phyloP scores from a whole-genome alignment of 2,888 invertebrate species.

The Drosophila cracens region DNA sequence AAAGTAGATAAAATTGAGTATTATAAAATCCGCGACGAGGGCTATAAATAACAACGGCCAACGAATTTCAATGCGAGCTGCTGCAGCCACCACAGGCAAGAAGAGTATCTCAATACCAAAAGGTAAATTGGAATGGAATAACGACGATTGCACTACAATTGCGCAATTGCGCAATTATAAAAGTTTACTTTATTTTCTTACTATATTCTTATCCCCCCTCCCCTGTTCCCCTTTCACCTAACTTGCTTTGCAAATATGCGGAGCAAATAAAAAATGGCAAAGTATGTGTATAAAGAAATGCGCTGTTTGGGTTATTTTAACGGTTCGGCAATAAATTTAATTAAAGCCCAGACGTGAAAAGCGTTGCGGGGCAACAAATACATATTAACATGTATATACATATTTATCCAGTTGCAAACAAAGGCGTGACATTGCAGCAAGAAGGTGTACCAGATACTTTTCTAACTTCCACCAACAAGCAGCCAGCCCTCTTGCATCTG shows the following conservation, averaged over 20 bases:
- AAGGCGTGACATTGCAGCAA: conserved; percentile 47
- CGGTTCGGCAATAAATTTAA: conserved; percentile 69
- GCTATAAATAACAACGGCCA: conserved; percentile 23
- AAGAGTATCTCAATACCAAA: conserved; percentile 61
- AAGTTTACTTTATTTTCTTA: conserved; percentile 31
- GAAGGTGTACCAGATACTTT: conserved; percentile 6
- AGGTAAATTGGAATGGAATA: conserved; percentile 54
- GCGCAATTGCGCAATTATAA: conserved; percentile 59
- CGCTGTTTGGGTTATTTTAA: conserved; percentile 60
- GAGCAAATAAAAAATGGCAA: conserved; percentile 29
- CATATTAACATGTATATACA: neutral
- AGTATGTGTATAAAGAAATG: conserved; percentile 44
- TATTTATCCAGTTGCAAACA: conserved; percentile 51
- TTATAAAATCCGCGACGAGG: conserved; percentile 29
- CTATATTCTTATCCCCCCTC: conserved; percentile 25
- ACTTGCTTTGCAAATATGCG: conserved; percentile 42
- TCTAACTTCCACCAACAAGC: neutral
- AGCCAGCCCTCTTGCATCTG: conserved; percentile 30
- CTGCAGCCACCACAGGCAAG: conserved; percentile 25
- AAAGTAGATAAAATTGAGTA: neutral
- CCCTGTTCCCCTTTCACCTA: neutral
- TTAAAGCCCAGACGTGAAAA: conserved; percentile 44
- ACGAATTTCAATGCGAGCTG: conserved; percentile 37
- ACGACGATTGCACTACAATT: conserved; percentile 28
- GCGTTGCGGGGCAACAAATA: neutral